Percentiles rank a stretch among this genome's conserved stretches.
Conservation (phyloP, 2,797 vertebrate species). For the Rachycentron canadum region DNA sequence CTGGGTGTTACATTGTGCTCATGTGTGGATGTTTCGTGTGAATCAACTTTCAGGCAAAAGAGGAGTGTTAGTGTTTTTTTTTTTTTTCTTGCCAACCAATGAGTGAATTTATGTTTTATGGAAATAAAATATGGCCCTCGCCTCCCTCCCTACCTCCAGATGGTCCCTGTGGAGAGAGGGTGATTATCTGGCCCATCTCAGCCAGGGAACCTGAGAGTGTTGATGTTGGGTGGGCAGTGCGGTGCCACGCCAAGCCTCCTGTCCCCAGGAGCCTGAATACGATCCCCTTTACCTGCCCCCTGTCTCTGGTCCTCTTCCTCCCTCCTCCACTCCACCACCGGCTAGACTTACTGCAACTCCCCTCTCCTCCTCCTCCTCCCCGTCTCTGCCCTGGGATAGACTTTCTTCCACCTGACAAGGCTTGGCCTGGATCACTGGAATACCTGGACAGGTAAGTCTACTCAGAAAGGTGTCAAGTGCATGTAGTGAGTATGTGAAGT, state of each 20-base stretch:
- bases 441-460: conserved; percentile 81
- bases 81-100: conserved; percentile 41
- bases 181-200: conserved; percentile 88
- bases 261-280: conserved; percentile 87
- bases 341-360: conserved; percentile 83
- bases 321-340: conserved; percentile 75
- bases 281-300: conserved; percentile 85
- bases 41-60: conserved; percentile 39
- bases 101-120: conserved; percentile 78
- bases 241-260: conserved; percentile 86
- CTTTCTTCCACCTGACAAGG: conserved; percentile 84
- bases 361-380: conserved; percentile 27
- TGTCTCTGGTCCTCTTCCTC: conserved; percentile 69
- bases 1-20: conserved; percentile 31
- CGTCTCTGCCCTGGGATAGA: conserved; percentile 80
- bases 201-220: conserved; percentile 87
- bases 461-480: conserved; percentile 76
- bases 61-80: not conserved
- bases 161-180: conserved; percentile 87
- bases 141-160: conserved; percentile 81
- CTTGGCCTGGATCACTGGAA: conserved; percentile 80
- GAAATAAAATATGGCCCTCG: conserved; percentile 76
- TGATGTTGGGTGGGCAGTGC: conserved; percentile 88
- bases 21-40: conserved; percentile 35
- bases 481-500: conserved; percentile 53